phyloP scores from a whole-genome alignment of 2,888 invertebrate species.

The Apamea sordens region DNA sequence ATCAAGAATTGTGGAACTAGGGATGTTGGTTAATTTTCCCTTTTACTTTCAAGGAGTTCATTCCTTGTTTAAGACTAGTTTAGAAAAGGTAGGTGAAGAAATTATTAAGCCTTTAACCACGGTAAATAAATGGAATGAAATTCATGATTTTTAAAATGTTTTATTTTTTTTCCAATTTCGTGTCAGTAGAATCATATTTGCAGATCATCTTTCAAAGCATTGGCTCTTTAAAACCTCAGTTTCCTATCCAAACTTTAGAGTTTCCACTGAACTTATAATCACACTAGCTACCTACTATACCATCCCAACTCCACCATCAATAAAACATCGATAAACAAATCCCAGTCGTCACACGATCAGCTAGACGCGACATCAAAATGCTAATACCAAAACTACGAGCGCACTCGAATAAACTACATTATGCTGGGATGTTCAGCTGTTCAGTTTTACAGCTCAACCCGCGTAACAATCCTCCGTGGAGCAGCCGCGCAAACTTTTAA shows the following conservation, averaged over 20 bases:
- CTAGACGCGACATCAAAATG: conserved; percentile 84
- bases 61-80: background rate
- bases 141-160: background rate
- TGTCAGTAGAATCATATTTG: background rate
- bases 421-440: conserved; percentile 83
- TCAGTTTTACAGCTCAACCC: conserved; percentile 87
- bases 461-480: conserved; percentile 86
- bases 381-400: conserved; percentile 82
- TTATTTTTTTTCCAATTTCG: background rate
- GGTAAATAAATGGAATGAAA: background rate
- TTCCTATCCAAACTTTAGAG: conserved; percentile 16
- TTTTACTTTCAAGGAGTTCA: conserved; percentile 20
- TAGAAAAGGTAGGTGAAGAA: background rate
- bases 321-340: conserved; percentile 64
- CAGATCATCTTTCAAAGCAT: background rate
- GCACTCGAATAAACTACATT: conserved; percentile 86
- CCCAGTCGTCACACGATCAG: conserved; percentile 68
- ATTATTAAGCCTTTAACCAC: background rate
- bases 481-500: conserved; percentile 88
- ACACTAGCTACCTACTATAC: background rate
- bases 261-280: conserved; percentile 10
- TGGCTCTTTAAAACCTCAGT: background rate
- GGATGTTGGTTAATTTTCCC: conserved; percentile 40
- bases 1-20: conserved; percentile 53
- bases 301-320: conserved; percentile 45